Evolutionary conservation across 2,888 invertebrate species (phyloP), one percentile per base, ranked within the genome.

Genomic region (Stenotaenia linearis): DNA sequence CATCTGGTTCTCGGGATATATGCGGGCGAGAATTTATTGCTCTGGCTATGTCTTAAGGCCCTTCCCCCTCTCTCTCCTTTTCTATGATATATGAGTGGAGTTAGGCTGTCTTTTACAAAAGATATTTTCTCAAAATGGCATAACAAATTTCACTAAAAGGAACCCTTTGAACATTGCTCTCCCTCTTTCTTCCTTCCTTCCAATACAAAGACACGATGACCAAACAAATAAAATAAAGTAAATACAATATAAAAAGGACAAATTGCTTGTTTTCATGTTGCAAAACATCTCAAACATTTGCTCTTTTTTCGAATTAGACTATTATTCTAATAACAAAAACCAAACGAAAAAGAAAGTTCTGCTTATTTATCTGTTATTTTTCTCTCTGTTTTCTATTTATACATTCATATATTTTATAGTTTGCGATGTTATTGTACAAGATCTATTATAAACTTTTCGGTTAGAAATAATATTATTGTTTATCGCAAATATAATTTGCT

Each of bases 21-120:
- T 61, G 61, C 61, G 61, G 61, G 61, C 61, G 61, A 61, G 61
- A 61, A 61, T 61, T 61, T 61, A 61, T 61, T 61, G 61, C 61
- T 61, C 61, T 61, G 61, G 61, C 61, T 61, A 61, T 61, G 61
- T 61, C 61, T 61, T 61, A 61, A 61, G 61, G 61, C 61, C 61
- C 61, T 61, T 61, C 61, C 61, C 45, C 61, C 45, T 61, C 61
- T 61, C 61, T 61, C 61, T 61, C 61, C 61, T 61, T 61, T 61
- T 61, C 61, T 61, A 61, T 61, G 61, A 61, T 61, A 61, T 61
- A 61, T 61, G 61, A 61, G 61, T 25, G 61, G 61, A 61, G 61
- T 61, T 61, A 61, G 61, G 61, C 61, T 61, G 61, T 61, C 61
- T 61, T 61, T 61, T 61, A 61, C 61, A 61, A 61, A 28, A 61